A percentile compares a stretch with the other conserved stretches of the same genome.
These are phyloP conservation scores for Rhinolophus sinicus DNA, from an alignment of 2,113 vertebrate species.

Conservation along the genomic window DNA sequence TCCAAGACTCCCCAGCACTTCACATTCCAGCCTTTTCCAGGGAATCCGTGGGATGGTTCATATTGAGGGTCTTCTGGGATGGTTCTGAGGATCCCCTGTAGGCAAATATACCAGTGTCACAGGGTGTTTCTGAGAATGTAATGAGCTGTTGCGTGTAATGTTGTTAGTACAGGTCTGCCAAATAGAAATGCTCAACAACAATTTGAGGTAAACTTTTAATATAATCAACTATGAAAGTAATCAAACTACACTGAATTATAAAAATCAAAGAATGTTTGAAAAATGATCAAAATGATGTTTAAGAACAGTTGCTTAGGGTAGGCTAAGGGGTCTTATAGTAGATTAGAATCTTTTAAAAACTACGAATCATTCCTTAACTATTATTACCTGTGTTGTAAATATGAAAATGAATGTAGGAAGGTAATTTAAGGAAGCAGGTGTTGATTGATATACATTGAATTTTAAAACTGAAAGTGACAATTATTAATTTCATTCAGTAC, in stretches of 20 bases:
- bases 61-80: neutral
- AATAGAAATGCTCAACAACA: neutral
- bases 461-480: slow-evolving; percentile 27
- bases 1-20: neutral
- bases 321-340: neutral
- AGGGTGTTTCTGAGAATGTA: neutral
- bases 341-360: slow-evolving; percentile 23
- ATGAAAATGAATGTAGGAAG: neutral
- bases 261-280: slow-evolving; percentile 17
- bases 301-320: neutral
- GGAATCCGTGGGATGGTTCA: neutral
- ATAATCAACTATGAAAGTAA: neutral
- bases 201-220: neutral
- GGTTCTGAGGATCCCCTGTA: neutral
- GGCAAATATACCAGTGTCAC: neutral
- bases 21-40: neutral
- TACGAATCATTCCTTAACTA: neutral
- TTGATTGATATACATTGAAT: neutral
- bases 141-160: neutral
- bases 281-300: neutral
- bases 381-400: neutral
- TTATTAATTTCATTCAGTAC: slow-evolving; percentile 4
- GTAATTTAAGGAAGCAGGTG: slow-evolving; percentile 5
- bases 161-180: neutral
- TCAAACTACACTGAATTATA: neutral